Evolutionary conservation across 1,140 invertebrate genomes (phyloP).

Genomic region (Solenopsis invicta): DNA sequence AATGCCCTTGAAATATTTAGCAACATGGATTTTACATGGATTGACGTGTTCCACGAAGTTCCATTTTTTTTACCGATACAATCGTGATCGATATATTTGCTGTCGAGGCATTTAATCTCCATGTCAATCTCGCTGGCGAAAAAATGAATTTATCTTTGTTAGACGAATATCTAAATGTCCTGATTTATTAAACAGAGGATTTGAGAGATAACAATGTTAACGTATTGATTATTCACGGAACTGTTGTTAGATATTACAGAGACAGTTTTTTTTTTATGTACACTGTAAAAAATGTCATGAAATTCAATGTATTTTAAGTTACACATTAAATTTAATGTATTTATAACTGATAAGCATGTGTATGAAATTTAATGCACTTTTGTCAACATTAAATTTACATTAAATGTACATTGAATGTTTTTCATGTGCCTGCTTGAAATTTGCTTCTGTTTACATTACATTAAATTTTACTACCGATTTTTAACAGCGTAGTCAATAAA

Average conservation of each 20-base stretch:
- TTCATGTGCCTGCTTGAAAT: too few relatives aligned
- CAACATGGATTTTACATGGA: constrained; percentile 2
- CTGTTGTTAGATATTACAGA: neutral
- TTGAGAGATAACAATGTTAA: neutral
- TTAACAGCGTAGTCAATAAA: neutral
- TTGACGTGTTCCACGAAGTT: neutral
- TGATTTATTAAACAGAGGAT: neutral
- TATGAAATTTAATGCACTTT: too few relatives aligned
- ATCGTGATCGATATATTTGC: constrained; percentile 37
- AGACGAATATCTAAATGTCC: neutral
- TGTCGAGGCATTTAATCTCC: constrained; percentile 42
- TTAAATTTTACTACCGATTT: too few relatives aligned
- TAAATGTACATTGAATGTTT: too few relatives aligned
- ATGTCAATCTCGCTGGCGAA: neutral
- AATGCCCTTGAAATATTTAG: constrained; percentile 36
- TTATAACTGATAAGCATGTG: too few relatives aligned
- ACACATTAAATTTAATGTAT: too few relatives aligned
- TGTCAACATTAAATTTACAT: too few relatives aligned
- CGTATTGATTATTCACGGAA: neutral
- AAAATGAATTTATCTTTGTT: constrained; percentile 3
- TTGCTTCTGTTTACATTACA: too few relatives aligned
- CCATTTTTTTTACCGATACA: neutral
- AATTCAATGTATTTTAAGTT: too few relatives aligned
- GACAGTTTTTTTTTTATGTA: neutral
- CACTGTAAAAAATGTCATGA: too few relatives aligned